Conservation (phyloP, 2,797 vertebrate species). For the Helostoma temminkii region DNA sequence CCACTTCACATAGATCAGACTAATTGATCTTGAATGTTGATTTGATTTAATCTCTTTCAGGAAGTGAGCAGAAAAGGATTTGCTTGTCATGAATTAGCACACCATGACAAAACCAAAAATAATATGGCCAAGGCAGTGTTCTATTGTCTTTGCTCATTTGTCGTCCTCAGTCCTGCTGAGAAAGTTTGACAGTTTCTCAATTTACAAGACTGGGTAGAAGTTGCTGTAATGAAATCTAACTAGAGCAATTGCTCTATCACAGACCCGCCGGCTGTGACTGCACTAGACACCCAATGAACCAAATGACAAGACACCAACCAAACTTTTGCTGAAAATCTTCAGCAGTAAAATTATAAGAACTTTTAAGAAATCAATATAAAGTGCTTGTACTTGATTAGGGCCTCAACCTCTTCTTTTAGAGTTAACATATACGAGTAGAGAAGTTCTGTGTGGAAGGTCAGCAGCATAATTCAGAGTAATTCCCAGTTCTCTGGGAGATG, state of each 20-base stretch:
- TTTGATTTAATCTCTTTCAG: conserved; percentile 50
- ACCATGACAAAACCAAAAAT: conserved; percentile 29
- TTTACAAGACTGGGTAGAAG: conserved; percentile 44
- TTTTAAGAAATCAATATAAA: conserved; percentile 61
- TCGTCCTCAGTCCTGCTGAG: conserved; percentile 31
- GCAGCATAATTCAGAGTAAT: conserved; percentile 47
- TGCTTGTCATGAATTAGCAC: conserved; percentile 30
- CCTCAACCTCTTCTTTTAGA: conserved; percentile 27
- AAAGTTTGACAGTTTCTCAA: conserved; percentile 53
- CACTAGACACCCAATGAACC: conserved; percentile 54
- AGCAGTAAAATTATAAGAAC: conserved; percentile 44
- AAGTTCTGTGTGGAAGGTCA: conserved; percentile 50
- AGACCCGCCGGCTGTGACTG: conserved; percentile 51
- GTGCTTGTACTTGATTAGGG: conserved; percentile 52
- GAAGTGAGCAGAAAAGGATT: conserved; percentile 25
- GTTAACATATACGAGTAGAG: conserved; percentile 42
- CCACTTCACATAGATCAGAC: conserved; percentile 12
- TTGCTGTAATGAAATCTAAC: conserved; percentile 63
- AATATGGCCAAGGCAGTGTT: conserved; percentile 25
- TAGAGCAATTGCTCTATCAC: conserved; percentile 34
- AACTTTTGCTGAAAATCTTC: conserved; percentile 32
- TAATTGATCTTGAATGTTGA: conserved; percentile 54
- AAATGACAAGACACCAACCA: conserved; percentile 47
- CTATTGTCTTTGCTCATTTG: conserved; percentile 50
- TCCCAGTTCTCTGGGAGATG: conserved; percentile 38